These are phyloP conservation scores for Aelia acuminata DNA, from an alignment of 2,888 invertebrate species.

Conservation along the genomic window DNA sequence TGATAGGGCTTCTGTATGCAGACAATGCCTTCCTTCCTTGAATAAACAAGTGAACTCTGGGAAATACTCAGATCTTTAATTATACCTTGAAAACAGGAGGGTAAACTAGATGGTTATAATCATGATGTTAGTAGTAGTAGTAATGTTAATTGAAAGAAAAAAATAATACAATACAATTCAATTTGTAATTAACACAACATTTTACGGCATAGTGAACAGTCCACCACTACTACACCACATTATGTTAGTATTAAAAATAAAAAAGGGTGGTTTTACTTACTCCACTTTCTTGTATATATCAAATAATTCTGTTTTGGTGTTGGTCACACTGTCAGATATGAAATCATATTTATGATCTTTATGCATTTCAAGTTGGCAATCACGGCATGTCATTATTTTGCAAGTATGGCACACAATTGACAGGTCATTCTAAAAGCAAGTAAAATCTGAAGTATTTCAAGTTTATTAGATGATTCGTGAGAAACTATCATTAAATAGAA, in stretches of 20 bases:
- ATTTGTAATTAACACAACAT: too few relatives aligned
- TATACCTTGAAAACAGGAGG: too few relatives aligned
- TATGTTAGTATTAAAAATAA: not conserved
- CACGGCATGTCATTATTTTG: constrained; percentile 91
- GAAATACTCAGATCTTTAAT: too few relatives aligned
- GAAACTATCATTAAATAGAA: not conserved
- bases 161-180: too few relatives aligned
- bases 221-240: too few relatives aligned
- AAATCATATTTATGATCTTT: constrained; percentile 95
- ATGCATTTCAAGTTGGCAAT: constrained; percentile 93
- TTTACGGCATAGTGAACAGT: too few relatives aligned
- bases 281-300: constrained; percentile 51
- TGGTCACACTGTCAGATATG: constrained; percentile 76
- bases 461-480: not conserved
- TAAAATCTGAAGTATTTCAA: not conserved
- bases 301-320: constrained; percentile 53
- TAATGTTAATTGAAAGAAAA: too few relatives aligned
- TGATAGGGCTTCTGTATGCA: too few relatives aligned
- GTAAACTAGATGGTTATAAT: too few relatives aligned
- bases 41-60: too few relatives aligned
- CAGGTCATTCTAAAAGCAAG: constrained; percentile 78
- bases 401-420: constrained; percentile 94
- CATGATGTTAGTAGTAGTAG: too few relatives aligned
- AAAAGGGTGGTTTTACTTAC: constrained; percentile 34
- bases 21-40: too few relatives aligned